Conservation (phyloP, 2,113 vertebrate genomes). For the Astatoreochromis straeleni region DNA sequence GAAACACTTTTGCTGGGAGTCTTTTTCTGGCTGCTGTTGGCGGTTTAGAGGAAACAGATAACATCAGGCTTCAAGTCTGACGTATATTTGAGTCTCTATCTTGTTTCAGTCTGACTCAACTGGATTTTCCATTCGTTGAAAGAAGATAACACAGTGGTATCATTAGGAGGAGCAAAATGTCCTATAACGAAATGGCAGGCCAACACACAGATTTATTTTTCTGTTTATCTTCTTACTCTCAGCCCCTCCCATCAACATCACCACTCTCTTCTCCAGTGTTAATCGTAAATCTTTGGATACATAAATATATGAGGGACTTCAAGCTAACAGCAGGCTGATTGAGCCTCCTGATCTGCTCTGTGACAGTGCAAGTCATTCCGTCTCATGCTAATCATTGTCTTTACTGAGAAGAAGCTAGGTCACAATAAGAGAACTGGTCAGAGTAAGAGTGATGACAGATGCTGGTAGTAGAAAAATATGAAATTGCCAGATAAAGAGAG, state of each 20-base stretch:
- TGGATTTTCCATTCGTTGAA: background rate
- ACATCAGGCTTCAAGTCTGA: constrained; percentile 7
- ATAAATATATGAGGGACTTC: background rate
- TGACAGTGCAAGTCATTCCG: background rate
- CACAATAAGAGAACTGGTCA: background rate
- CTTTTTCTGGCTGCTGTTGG: background rate
- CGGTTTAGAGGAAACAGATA: background rate
- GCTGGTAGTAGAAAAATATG: background rate
- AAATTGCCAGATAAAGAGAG: background rate
- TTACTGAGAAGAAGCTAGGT: background rate
- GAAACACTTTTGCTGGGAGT: background rate
- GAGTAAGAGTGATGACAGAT: background rate
- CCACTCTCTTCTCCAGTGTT: background rate
- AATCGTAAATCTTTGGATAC: background rate
- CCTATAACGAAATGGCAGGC: background rate
- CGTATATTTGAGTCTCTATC: background rate
- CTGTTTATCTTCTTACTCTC: background rate
- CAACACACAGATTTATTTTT: background rate
- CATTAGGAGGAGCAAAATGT: background rate
- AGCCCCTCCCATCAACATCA: background rate
- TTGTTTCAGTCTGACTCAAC: background rate
- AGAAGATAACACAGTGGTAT: background rate
- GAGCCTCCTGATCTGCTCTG: background rate
- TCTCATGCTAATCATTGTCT: constrained; percentile 14
- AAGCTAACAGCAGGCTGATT: background rate